These are phyloP conservation scores for Glaucopsyche alexis DNA, from an alignment of 2,888 invertebrate species.

Conservation along the genomic window DNA sequence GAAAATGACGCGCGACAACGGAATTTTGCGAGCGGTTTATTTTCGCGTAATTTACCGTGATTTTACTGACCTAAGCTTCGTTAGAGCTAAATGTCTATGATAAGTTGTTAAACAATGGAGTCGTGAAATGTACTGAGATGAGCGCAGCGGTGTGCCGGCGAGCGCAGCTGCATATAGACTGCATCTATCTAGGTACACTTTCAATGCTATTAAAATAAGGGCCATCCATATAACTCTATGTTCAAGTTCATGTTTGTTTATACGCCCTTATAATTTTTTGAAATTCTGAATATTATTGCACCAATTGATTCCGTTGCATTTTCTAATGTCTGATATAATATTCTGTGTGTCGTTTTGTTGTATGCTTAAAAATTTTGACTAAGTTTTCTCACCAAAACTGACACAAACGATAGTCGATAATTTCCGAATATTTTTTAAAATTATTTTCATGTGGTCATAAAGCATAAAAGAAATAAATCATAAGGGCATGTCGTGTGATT, in stretches of 20 bases:
- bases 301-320: background rate
- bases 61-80: constrained; percentile 2
- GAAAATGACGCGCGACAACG: background rate
- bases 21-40: background rate
- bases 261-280: background rate
- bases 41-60: background rate
- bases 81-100: background rate
- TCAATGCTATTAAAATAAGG: constrained; percentile 30
- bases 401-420: background rate
- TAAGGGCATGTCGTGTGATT: constrained; percentile 31
- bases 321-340: background rate
- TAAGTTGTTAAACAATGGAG: constrained; percentile 24
- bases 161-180: constrained; percentile 43
- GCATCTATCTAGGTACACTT: constrained; percentile 37
- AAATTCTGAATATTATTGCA: background rate
- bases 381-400: background rate
- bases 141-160: constrained; percentile 34
- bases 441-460: background rate
- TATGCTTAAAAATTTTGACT: background rate
- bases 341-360: background rate
- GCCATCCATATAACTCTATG: constrained; percentile 12
- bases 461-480: constrained; percentile 22
- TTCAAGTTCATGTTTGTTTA: constrained; percentile 31
- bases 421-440: background rate
- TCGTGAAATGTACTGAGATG: constrained; percentile 25